These are phyloP conservation scores for Megalonaias nervosa DNA, from an alignment of 1,140 invertebrate species.

Conservation along the genomic window DNA sequence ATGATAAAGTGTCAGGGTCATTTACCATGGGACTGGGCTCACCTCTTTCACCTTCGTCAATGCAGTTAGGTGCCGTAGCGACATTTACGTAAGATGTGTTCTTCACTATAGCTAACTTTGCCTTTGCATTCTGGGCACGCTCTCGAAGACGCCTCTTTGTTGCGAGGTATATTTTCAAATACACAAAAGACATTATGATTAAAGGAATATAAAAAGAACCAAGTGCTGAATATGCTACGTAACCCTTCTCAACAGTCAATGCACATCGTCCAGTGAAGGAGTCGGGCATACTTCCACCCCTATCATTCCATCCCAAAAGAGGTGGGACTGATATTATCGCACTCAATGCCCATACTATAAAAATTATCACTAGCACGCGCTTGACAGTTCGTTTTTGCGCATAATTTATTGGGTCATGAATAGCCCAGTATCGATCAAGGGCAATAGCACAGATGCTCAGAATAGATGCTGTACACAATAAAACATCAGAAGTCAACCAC, in stretches of 20 bases:
- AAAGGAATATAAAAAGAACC: constrained; percentile 74
- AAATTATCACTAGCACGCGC: constrained; percentile 90
- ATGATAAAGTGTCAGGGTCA: too few relatives aligned
- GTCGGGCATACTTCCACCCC: constrained; percentile 36
- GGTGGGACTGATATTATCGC: constrained; percentile 94
- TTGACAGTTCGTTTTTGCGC: constrained; percentile 93
- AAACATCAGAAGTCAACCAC: constrained; percentile 95
- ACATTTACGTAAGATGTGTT: not conserved
- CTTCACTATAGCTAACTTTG: constrained; percentile 24
- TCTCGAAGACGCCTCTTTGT: constrained; percentile 40
- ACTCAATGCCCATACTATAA: constrained; percentile 90
- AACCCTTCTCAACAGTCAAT: constrained; percentile 65
- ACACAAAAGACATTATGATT: constrained; percentile 69
- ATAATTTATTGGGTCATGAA: constrained; percentile 97
- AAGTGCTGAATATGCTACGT: constrained; percentile 62
- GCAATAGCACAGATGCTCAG: constrained; percentile 96
- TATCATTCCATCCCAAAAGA: constrained; percentile 85
- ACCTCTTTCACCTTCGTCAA: too few relatives aligned
- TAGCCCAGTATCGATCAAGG: constrained; percentile 80
- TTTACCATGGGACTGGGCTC: too few relatives aligned
- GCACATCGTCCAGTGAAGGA: constrained; percentile 47
- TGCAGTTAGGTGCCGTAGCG: too few relatives aligned
- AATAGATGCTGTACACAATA: constrained; percentile 96
- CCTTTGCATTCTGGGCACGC: constrained; percentile 24
- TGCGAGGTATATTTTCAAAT: constrained; percentile 57